Percentiles rank a stretch among this genome's conserved stretches.
These are phyloP conservation scores for Trialeurodes vaporariorum DNA, from an alignment of 1,140 invertebrate species.

Conservation along the genomic window DNA sequence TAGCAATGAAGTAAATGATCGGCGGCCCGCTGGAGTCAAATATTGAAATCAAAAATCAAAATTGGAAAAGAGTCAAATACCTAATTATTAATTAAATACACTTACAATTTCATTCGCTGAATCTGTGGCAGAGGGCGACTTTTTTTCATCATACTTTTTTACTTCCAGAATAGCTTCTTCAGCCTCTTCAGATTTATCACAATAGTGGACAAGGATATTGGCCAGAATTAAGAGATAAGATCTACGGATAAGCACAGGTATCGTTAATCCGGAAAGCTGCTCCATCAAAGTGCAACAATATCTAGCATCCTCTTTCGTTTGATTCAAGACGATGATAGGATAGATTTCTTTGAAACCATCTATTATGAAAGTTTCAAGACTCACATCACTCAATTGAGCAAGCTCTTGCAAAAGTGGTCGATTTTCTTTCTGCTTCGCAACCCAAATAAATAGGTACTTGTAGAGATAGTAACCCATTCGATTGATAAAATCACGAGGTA, in stretches of 20 bases:
- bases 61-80: too few relatives aligned
- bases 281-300: neutral
- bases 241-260: neutral
- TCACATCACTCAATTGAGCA: neutral
- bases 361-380: neutral
- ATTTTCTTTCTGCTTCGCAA: neutral
- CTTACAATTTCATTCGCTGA: neutral
- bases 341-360: neutral
- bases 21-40: too few relatives aligned
- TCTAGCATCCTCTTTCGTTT: neutral
- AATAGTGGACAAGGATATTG: neutral
- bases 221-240: neutral
- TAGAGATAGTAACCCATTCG: neutral
- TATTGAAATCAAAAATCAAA: too few relatives aligned
- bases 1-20: too few relatives aligned
- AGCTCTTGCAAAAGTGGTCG: neutral
- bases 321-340: neutral
- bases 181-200: neutral
- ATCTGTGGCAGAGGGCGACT: neutral
- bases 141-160: neutral
- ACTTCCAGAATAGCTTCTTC: neutral
- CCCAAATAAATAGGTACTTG: neutral
- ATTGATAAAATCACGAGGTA: neutral
- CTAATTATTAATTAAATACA: conserved; percentile 1
- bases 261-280: neutral